Evolutionary conservation across 2,888 invertebrate genomes (phyloP), one percentile per base, ranked within the genome.

Genomic region (Acronicta psi): DNA sequence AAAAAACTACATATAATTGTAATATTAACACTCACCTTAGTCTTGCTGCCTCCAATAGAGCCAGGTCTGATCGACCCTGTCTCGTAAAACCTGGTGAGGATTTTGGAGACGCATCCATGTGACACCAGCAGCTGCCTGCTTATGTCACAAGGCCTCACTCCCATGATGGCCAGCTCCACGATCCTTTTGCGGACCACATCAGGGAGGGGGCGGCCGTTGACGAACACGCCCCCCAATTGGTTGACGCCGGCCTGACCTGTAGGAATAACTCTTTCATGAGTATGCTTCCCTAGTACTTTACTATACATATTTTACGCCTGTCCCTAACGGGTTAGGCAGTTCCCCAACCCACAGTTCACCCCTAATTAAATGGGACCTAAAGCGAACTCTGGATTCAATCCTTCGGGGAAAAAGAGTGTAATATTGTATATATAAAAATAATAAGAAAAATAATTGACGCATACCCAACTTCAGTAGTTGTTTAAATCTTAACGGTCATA

Each of bases 31-130:
- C 85, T 91, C 89, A 98, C 98, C 97, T 98, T 99, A 36, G 98
- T 98, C 91, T 98, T 99, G 84, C 98, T 98, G 53, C 99, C 98
- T 18, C 99, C 98, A 74, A 98, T 98, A 43, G 98, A 98, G 1
- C 99, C 99, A 0, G 99, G 99, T 73, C 98, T 95, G 65, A 99
- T 99, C 63, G 98, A 98, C 4, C 99, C 99, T 0, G 99, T 99
- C 94, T 99, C 99, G 92, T 99, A 99, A 94, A 98, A 99, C 75
- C 99, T 95, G 13, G 99, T 99, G 59, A 99, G 95, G 73, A 99
- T 99, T 95, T 99, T 99, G 72, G 98, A 99, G 52, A 99, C 99
- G 91, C 99, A 99, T 58, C 99, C 99, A 85, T 99, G 99, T 0
- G 99, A 99, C 47, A 99, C 99, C 51, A 99, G 96, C 59, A 99